Percentiles rank a stretch among this genome's conserved stretches.
Conservation (phyloP, 2,113 vertebrate genomes). For the Bujurquina vittata region DNA sequence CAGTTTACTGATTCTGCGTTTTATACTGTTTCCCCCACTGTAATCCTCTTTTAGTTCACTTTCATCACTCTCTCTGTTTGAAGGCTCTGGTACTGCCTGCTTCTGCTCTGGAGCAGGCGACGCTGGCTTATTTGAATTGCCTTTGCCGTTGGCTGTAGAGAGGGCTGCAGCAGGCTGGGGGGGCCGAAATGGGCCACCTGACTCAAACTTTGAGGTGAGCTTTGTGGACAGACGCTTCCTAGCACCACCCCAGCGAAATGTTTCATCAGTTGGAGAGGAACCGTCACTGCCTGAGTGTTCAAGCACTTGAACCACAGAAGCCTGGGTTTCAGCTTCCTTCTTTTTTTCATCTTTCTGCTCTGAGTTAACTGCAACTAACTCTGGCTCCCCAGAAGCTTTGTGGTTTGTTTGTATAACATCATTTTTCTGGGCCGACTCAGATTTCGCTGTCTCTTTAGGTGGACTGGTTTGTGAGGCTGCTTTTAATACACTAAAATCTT, state of each 20-base stretch:
- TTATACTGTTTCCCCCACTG: conserved; percentile 62
- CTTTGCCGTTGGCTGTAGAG: conserved; percentile 22
- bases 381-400: not conserved
- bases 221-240: conserved; percentile 69
- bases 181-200: conserved; percentile 8
- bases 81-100: not conserved
- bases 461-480: conserved; percentile 20
- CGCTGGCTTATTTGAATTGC: not conserved
- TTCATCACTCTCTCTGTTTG: conserved; percentile 27
- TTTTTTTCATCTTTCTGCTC: conserved; percentile 24
- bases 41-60: conserved; percentile 32
- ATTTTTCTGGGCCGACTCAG: conserved; percentile 15
- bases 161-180: not conserved
- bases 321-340: not conserved
- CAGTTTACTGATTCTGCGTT: conserved; percentile 75
- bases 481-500: conserved; percentile 27
- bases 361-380: not conserved
- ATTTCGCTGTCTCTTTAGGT: conserved; percentile 13
- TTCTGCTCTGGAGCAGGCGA: not conserved
- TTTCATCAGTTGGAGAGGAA: not conserved
- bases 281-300: conserved; percentile 8
- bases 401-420: conserved; percentile 32
- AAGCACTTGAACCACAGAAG: not conserved
- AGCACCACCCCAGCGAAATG: conserved; percentile 7
- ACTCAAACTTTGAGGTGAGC: conserved; percentile 76